Conservation (phyloP, 2,113 vertebrate species). For the Mellivora capensis region DNA sequence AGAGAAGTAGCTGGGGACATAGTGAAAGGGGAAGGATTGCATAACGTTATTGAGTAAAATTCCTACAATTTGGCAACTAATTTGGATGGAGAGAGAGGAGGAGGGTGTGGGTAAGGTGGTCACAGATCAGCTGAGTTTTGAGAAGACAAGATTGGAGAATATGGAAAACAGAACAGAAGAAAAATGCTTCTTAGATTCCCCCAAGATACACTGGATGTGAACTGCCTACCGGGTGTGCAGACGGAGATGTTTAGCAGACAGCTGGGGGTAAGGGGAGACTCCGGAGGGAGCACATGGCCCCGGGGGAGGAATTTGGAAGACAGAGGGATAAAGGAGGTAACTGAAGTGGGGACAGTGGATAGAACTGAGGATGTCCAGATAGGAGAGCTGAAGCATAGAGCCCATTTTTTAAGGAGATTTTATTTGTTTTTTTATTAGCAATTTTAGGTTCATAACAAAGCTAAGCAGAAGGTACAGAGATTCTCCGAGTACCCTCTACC, state of each 20-base stretch:
- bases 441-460: background rate
- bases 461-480: background rate
- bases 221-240: background rate
- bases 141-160: constrained; percentile 8
- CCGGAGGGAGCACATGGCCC: background rate
- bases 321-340: background rate
- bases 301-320: background rate
- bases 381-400: background rate
- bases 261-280: background rate
- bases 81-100: background rate
- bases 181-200: background rate
- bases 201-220: background rate
- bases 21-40: background rate
- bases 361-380: background rate
- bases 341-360: background rate
- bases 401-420: background rate
- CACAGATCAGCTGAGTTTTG: background rate
- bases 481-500: background rate
- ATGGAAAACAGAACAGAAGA: constrained; percentile 21
- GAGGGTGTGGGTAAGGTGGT: background rate
- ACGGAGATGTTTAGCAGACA: background rate
- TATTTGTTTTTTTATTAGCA: background rate
- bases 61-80: background rate
- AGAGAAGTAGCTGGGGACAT: background rate
- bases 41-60: background rate